Base-by-base conservation (phyloP, 2,113 vertebrate species). In the Xerus inauris region DNA sequence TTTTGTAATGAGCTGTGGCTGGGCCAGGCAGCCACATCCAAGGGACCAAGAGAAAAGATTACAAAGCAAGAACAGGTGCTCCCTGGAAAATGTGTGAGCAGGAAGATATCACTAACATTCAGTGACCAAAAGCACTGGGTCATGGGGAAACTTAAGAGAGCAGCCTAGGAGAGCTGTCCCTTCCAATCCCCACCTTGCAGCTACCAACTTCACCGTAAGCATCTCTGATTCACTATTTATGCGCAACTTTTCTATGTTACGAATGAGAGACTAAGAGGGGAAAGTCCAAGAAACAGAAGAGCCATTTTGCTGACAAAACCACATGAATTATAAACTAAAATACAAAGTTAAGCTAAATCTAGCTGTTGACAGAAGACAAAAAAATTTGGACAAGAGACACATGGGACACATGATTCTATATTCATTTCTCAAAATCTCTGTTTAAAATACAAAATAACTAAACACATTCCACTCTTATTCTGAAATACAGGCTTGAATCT, bases 401-500 rank as follows among this genome's bases (percentile, higher is more conserved):
- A 82, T 0, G 5, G 17, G 26, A 10, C 71, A 80, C 7, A 3
- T 0, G 0, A 71, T 22, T 85, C 95, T 57, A 3, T 57, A 75
- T 28, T 64, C 82, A 28, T 45, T 57, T 82, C 38, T 91, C 47
- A 75, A 75, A 93, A 67, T 65, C 75, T 90, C 89, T 83, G 91
- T 77, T 88, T 72, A 32, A n/a, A 38, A 87, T 80, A 83, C 6
- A 80, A 80, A 71, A 5, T 16, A 59, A 49, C 45, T 85, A 79
- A 72, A 75, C 16, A 17, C 19, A 64, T 47, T 28, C 24, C 9
- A 38, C 40, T 47, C 62, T 65, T 35, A 73, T 75, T 45, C 47
- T 57, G n/a, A 96, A 80, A 77, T 5, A 7, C 73, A 75, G 65
- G 40, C 49, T 45, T 73, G 47, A 49, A 45, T 79, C 54, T 49